These are phyloP conservation scores for Halocaridina rubra DNA, from an alignment of 2,888 invertebrate species.

Conservation along the genomic window DNA sequence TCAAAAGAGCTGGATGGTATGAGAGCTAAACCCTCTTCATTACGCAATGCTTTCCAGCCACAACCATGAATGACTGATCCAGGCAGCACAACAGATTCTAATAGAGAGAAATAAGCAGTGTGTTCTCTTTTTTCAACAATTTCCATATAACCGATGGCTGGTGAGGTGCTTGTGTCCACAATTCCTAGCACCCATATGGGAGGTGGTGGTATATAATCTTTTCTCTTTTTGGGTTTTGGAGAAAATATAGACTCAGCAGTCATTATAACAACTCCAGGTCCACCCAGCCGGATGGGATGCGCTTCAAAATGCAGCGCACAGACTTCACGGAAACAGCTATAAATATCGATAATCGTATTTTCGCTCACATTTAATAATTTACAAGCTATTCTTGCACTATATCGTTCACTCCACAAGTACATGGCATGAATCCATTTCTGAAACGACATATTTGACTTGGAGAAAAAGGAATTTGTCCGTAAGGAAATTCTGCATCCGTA, in stretches of 20 bases:
- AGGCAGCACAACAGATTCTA: too few species aligned
- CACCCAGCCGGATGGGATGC: not conserved
- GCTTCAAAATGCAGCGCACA: not conserved
- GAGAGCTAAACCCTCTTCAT: too few species aligned
- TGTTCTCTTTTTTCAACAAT: too few species aligned
- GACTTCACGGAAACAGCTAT: not conserved
- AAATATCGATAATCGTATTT: not conserved
- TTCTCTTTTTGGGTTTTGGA: not conserved
- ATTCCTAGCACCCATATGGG: too few species aligned
- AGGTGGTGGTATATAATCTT: too few species aligned
- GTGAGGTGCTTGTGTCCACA: too few species aligned
- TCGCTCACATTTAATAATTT: not conserved
- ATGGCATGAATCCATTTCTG: not conserved
- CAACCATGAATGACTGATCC: too few species aligned
- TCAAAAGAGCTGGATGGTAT: too few species aligned
- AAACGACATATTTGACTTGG: not conserved
- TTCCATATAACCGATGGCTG: too few species aligned
- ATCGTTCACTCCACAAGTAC: not conserved
- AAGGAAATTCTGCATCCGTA: not conserved
- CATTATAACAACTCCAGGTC: not conserved
- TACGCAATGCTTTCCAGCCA: too few species aligned
- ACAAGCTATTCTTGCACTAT: not conserved
- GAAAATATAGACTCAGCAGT: not conserved
- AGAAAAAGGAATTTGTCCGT: not conserved
- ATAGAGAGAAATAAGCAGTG: too few species aligned